A percentile compares a stretch with the other conserved stretches of the same genome.
These are phyloP conservation scores for Megalonaias nervosa DNA, from an alignment of 1,140 invertebrate species.

Conservation along the genomic window DNA sequence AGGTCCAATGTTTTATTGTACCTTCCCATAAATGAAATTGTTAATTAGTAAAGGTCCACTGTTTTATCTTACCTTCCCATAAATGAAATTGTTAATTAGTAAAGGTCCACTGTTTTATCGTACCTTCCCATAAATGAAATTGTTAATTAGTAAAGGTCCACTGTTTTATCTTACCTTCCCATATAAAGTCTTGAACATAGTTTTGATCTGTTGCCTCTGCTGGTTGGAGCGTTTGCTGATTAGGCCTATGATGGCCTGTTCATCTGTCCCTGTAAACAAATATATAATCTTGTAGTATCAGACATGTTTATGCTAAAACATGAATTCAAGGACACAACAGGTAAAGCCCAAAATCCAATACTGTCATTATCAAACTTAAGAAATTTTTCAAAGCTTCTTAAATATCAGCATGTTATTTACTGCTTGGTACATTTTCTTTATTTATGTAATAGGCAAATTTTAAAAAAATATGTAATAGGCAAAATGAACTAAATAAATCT, in stretches of 20 bases:
- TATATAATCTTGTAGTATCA: neutral
- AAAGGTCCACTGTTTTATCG: too few relatives aligned
- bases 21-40: too few relatives aligned
- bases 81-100: too few relatives aligned
- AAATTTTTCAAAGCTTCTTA: neutral
- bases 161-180: constrained; percentile 80
- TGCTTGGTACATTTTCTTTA: neutral
- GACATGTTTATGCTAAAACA: neutral
- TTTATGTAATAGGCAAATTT: too few relatives aligned
- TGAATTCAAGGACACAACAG: neutral
- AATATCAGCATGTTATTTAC: neutral
- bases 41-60: too few relatives aligned
- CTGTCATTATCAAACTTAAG: neutral
- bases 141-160: too few relatives aligned
- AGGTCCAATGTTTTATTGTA: too few relatives aligned
- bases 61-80: too few relatives aligned
- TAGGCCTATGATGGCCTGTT: constrained; percentile 91
- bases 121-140: too few relatives aligned
- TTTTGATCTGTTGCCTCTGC: constrained; percentile 90
- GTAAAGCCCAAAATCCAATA: neutral
- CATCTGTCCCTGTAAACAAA: constrained; percentile 80
- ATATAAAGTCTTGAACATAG: constrained; percentile 93
- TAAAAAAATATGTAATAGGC: too few relatives aligned
- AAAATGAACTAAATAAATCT: too few relatives aligned
- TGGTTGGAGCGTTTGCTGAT: constrained; percentile 88